Evolutionary conservation across 92 coral and sea anemone genomes (phyloP).

Genomic region (Porites evermanni): DNA sequence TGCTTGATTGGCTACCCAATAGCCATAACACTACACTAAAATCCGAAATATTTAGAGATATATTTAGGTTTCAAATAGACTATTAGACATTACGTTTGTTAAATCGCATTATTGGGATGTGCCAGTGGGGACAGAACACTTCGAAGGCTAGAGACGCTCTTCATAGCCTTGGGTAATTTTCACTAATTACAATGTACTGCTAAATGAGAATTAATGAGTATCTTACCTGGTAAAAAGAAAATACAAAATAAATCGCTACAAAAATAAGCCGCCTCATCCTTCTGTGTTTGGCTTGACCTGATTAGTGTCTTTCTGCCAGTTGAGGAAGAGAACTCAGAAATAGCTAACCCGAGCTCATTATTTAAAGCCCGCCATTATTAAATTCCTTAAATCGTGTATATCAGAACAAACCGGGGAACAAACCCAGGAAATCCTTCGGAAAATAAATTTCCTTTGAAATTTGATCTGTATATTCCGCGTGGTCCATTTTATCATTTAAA

Average conservation of each 20-base stretch:
- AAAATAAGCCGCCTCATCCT: background rate
- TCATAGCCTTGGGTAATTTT: background rate
- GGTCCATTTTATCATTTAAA: background rate
- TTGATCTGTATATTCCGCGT: background rate
- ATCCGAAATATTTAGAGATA: too few relatives aligned
- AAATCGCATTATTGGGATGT: too few relatives aligned
- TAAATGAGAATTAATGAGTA: background rate
- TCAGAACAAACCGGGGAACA: background rate
- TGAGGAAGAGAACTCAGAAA: background rate
- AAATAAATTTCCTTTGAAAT: conserved; percentile 24
- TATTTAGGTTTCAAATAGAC: too few relatives aligned
- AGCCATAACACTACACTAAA: too few relatives aligned
- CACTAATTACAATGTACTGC: background rate
- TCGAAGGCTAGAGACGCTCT: too few relatives aligned
- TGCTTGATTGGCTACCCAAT: too few relatives aligned
- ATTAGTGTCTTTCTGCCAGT: too few relatives aligned
- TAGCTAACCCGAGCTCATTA: background rate
- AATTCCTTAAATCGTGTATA: background rate
- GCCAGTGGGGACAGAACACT: too few relatives aligned
- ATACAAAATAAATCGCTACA: background rate
- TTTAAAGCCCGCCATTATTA: background rate
- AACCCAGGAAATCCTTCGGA: conserved; percentile 35
- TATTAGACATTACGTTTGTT: too few relatives aligned
- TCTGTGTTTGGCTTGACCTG: background rate
- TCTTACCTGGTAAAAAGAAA: background rate